Base-by-base conservation (phyloP, 2,797 vertebrate species). In the Synaphobranchus kaupii region DNA sequence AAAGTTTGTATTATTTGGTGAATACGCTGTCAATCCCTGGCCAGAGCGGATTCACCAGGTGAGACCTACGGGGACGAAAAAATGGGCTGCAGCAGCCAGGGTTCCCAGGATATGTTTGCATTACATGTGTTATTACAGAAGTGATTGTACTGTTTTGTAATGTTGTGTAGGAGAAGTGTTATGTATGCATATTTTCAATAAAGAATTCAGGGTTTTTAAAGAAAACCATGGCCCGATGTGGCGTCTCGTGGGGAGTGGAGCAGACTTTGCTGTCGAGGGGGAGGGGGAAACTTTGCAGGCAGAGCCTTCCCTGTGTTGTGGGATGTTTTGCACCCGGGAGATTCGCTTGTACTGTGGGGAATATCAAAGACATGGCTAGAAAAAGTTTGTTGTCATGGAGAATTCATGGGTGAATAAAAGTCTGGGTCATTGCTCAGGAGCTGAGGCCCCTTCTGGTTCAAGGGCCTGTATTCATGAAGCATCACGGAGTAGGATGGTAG, bases 181-280 rank as follows among this genome's bases (percentile, higher is more conserved):
- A 88, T 90, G 89, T 93, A 91, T 91, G 89, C 90, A 93, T 93
- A 93, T 94, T 93, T 93, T 94, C 91, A 94, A 94, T 94, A 93
- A 94, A 94, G 90, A 88, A 90, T 93, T 93, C 93, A 92, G 90
- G 92, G 95, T 94, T 97, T 97, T 96, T 96, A 93, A 93, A 92
- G 92, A 94, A 93, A 87, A 88, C 88, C 86, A 86, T 85, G 44
- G 58, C 84, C 34, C 58, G 4, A 66, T 68, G 39, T 85, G 58
- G 84, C 50, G 12, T 58, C 15, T 54, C 9, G 28, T 31, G 82
- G 82, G 82, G 47, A 28, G 28, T 28, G 50, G 20, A 50, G 25
- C 44, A 10, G 73, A 39, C 15, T 20, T 5, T 20, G 73, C 39
- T 34, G 39, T 47, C 1, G 73, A 78, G 34, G 34, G 28, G 34